phyloP scores from a whole-genome alignment of 2,797 vertebrate genomes.

The Phrynocephalus guinanensis region DNA sequence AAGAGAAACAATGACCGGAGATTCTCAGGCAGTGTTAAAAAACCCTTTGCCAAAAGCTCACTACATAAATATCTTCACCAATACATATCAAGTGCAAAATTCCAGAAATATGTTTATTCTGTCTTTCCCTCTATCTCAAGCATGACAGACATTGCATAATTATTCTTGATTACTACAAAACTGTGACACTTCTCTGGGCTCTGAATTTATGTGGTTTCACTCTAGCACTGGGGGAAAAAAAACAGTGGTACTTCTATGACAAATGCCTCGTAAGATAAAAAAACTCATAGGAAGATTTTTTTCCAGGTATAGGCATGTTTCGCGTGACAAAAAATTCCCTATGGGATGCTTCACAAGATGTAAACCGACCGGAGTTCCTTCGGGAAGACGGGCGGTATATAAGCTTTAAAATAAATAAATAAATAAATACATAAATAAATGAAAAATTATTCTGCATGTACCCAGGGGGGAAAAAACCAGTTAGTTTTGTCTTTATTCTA shows the following conservation, averaged over 20 bases:
- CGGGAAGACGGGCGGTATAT: too few relatives aligned
- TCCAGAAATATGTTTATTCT: not conserved
- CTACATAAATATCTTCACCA: slow-evolving; percentile 1
- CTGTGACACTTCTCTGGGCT: not conserved
- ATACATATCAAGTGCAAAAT: not conserved
- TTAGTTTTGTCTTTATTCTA: too few relatives aligned
- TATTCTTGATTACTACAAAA: not conserved
- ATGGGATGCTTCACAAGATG: too few relatives aligned
- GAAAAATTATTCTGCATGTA: too few relatives aligned
- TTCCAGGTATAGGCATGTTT: too few relatives aligned
- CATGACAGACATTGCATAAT: not conserved
- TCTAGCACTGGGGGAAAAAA: not conserved
- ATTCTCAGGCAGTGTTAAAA: not conserved
- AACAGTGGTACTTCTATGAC: not conserved
- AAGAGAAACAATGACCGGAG: not conserved
- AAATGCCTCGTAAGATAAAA: too few relatives aligned
- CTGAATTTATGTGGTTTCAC: not conserved
- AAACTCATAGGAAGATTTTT: too few relatives aligned
- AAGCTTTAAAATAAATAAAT: too few relatives aligned
- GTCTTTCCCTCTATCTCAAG: not conserved
- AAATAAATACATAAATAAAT: too few relatives aligned
- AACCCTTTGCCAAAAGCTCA: slow-evolving; percentile 9
- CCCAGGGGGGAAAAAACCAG: too few relatives aligned
- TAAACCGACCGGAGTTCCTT: too few relatives aligned
- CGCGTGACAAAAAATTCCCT: too few relatives aligned